Conservation (phyloP, 2,888 invertebrate species). For the Drosophila mulleri region DNA sequence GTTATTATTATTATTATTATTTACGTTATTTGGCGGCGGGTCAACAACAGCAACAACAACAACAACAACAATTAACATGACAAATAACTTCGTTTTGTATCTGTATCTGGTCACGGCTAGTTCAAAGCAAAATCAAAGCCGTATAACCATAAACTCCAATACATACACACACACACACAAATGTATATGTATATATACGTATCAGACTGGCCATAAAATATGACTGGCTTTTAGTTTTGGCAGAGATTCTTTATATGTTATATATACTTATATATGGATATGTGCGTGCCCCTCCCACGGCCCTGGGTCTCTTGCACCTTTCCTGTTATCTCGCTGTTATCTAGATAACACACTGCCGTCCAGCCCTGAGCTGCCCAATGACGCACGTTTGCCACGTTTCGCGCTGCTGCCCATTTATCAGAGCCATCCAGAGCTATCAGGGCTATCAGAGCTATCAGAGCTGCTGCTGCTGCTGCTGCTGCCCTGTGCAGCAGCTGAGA, state of each 20-base stretch:
- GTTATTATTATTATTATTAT: constrained; percentile 23
- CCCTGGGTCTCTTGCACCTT: neutral
- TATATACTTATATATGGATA: neutral
- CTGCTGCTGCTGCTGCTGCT: constrained; percentile 17
- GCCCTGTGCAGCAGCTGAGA: constrained; percentile 2
- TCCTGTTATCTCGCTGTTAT: constrained; percentile 64
- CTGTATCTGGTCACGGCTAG: constrained; percentile 55
- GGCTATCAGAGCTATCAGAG: constrained; percentile 3
- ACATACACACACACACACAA: constrained; percentile 13
- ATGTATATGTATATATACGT: constrained; percentile 34
- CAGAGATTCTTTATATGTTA: constrained; percentile 62
- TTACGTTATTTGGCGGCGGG: constrained; percentile 21
- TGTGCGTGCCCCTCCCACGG: neutral
- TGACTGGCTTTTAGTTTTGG: constrained; percentile 53
- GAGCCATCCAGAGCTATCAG: constrained; percentile 2
- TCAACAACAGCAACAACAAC: constrained; percentile 15
- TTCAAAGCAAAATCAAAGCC: constrained; percentile 74
- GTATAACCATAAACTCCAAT: constrained; percentile 69
- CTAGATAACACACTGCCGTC: constrained; percentile 55
- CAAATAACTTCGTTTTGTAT: constrained; percentile 34
- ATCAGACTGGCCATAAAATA: constrained; percentile 59
- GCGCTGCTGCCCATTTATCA: constrained; percentile 50
- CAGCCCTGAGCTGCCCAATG: constrained; percentile 70
- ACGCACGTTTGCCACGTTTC: constrained; percentile 66
- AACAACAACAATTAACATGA: constrained; percentile 52